Base-by-base conservation (phyloP, 1,140 invertebrate species). In the Lysiphlebus fabarum region DNA sequence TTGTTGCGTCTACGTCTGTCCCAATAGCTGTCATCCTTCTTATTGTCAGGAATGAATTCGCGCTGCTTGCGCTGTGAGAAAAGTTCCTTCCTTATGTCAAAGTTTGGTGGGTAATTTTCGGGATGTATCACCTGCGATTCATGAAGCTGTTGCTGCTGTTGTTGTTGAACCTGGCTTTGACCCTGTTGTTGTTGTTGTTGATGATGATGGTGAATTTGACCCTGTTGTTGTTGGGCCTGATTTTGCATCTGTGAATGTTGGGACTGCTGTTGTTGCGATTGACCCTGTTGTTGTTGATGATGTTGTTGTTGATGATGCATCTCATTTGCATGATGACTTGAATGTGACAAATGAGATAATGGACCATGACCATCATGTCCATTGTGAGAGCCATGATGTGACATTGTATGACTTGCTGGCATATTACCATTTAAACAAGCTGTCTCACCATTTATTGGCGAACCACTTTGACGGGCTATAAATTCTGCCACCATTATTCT, bases 11-110 rank as follows among this genome's bases (percentile, higher is more conserved):
- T 82, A 43, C 96, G 83, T 36, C 95, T 84, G 76, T 98, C 95
- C 96, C 96, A 99, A 78, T 99, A 98, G 66, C 90, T 92, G 66
- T 96, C 92, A 70, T 99, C 95, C 75, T 98, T 99, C 70, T 95
- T 96, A 74, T 89, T 94, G 69, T 98, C 95, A 0, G 95, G 95
- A 53, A 96, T 97, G 76, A 98, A 98, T 72, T 97, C 95, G 2
- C 95, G 83, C 72, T 96, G 93, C 70, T 97, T 97, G 56, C 95
- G 84, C 67, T 94, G 92, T 11, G 89, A 86, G 72, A 91, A 90
- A 59, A 91, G 82, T 49, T 91, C 89, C 70, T 91, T 91, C 61
- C 88, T 84, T 65, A 86, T 81, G 56, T 87, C 81, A 56, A 73
- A 82, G 55, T 76, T 78, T 36, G 70, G 59, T 7, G 71, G 62